Evolutionary conservation across 2,888 invertebrate species (phyloP).

Genomic region (Agonum fuliginosum): DNA sequence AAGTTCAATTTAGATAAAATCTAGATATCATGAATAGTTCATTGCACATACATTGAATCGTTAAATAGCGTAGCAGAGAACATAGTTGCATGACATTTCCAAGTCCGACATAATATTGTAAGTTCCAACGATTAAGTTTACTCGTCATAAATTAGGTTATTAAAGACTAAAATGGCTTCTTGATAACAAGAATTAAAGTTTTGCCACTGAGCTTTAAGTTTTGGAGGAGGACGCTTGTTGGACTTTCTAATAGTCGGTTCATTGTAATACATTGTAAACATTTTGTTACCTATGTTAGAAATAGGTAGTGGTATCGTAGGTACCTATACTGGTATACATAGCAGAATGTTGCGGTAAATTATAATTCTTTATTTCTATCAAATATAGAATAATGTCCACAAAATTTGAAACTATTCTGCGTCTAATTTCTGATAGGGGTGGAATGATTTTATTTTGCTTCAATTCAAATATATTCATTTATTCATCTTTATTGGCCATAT

Average conservation of each 20-base stretch:
- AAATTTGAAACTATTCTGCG: too few relatives aligned
- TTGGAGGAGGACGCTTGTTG: constrained; percentile 4
- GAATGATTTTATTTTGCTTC: too few relatives aligned
- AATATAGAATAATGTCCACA: too few relatives aligned
- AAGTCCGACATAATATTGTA: constrained; percentile 32
- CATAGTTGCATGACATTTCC: constrained; percentile 31
- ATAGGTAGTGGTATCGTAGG: too few relatives aligned
- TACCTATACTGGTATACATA: too few relatives aligned
- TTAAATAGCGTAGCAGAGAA: background rate
- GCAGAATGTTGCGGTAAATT: too few relatives aligned
- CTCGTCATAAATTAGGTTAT: constrained; percentile 43
- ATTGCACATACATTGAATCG: constrained; percentile 18
- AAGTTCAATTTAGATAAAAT: constrained; percentile 22
- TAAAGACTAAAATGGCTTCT: constrained; percentile 39
- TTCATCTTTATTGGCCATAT: too few relatives aligned
- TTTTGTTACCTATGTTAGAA: too few relatives aligned
- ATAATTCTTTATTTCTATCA: too few relatives aligned
- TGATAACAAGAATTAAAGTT: constrained; percentile 41
- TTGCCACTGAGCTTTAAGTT: constrained; percentile 19
- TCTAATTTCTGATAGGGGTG: too few relatives aligned
- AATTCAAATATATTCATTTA: too few relatives aligned
- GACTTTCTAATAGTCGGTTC: background rate
- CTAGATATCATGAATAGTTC: constrained; percentile 31
- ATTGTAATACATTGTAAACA: background rate
- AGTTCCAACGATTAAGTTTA: constrained; percentile 43